These are phyloP conservation scores for Crioceris asparagi DNA, from an alignment of 2,888 invertebrate genomes.

Conservation along the genomic window DNA sequence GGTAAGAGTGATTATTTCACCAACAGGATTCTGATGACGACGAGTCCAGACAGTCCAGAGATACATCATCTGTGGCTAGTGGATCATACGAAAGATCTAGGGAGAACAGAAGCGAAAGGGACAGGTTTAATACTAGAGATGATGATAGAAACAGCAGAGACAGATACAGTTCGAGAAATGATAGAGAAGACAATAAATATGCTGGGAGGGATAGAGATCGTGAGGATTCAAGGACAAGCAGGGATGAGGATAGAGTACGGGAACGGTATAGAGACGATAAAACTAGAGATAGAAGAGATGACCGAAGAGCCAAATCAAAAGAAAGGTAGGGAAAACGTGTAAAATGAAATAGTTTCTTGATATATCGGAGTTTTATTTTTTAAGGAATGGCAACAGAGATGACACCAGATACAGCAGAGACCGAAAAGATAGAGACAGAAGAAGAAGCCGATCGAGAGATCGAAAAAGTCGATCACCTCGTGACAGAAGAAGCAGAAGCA, in stretches of 20 bases:
- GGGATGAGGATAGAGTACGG: conserved; percentile 23
- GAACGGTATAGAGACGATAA: conserved; percentile 10
- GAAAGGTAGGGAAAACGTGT: conserved; percentile 32
- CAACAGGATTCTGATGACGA: conserved; percentile 34
- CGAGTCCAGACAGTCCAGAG: conserved; percentile 12
- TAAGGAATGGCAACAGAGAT: conserved; percentile 17
- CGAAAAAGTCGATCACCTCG: conserved; percentile 22
- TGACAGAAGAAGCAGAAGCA: conserved; percentile 25
- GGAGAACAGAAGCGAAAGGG: conserved; percentile 6
- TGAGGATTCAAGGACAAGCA: conserved; percentile 26
- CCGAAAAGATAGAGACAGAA: conserved; percentile 26
- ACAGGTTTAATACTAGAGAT: conserved; percentile 11
- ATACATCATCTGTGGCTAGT: conserved; percentile 3
- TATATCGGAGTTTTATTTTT: no score
- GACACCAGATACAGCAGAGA: conserved; percentile 24
- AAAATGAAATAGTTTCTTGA: no score
- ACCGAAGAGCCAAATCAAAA: conserved; percentile 27
- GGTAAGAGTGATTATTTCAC: conserved; percentile 33
- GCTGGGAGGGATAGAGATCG: conserved; percentile 25
- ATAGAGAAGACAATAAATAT: conserved; percentile 26
- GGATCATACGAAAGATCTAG: no score
- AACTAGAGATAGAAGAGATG: conserved; percentile 15
- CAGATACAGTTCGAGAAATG: conserved; percentile 15
- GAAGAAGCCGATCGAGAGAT: conserved; percentile 25
- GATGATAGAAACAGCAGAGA: conserved; percentile 10